Evolutionary conservation across 2,113 vertebrate species (phyloP), one percentile per base, ranked within the genome.

Genomic region (Sapajus apella): DNA sequence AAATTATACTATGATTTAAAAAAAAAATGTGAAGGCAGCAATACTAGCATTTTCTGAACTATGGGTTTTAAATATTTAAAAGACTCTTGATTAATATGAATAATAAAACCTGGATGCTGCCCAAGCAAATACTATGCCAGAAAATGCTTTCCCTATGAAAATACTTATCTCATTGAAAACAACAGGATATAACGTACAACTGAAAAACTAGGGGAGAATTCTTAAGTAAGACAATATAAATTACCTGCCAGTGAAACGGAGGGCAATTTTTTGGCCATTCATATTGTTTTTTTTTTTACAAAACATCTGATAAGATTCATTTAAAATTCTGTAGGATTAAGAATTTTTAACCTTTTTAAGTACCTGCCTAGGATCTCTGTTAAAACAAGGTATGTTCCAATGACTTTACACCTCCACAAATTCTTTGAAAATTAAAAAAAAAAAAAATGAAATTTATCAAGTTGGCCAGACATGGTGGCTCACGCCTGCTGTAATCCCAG

Each of bases 221-320:
- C 83, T 97, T 97, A 97, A 95, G 43, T 80, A 97, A 97, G 98
- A 98, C 94, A 81, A 95, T 5, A 82, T 20, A 75, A 91, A 96
- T 0, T 96, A 97, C 73, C 94, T 73, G 91, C 81, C 88, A 97
- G 43, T 95, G 70, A 86, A 84, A 98, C 83, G 25, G 21, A 97
- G 93, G 94, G 84, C 64, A 97, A 96, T 21, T 58, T 96, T 97
- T 95, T 93, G 86, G 93, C 92, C 97, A 87, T 91, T 87, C 55
- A 94, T 23, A 27, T 20, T 90, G 18, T 93, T 52, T 40, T 40
- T n/a, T 95, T 72, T 72, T 97, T 87, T 86, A 97, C 20, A 90
- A 95, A 97, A 97, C 75, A 95, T 37, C 91, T 68, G 35, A 0
- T 96, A 93, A 88, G 90, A 80, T 32, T 92, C 73, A 95, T 5